These are phyloP conservation scores for Ceratitis capitata DNA, from an alignment of 1,140 invertebrate genomes.

Conservation along the genomic window DNA sequence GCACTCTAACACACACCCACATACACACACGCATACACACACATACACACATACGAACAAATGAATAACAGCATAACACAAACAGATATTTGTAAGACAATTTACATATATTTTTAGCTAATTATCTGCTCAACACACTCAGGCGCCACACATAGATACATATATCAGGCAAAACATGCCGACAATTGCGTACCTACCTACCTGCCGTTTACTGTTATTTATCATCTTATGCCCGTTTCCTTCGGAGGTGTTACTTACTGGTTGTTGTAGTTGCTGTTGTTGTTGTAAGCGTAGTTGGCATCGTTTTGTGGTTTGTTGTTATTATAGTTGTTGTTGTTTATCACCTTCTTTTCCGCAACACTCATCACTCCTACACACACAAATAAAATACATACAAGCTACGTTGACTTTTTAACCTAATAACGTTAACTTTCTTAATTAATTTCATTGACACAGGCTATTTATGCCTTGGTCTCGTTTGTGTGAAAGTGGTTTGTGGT, in stretches of 20 bases:
- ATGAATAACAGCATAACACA: too few relatives aligned
- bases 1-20: neutral
- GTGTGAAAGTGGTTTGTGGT: constrained; percentile 16
- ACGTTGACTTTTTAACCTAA: constrained; percentile 19
- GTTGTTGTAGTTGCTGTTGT: neutral
- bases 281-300: neutral
- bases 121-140: neutral
- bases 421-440: constrained; percentile 36
- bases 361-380: neutral
- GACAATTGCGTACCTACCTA: neutral
- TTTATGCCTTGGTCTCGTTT: constrained; percentile 21
- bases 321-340: neutral
- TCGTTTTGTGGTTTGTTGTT: neutral
- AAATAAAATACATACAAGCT: neutral
- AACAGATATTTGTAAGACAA: too few relatives aligned
- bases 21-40: neutral
- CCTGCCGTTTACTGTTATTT: neutral
- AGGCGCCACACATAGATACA: too few relatives aligned
- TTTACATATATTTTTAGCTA: neutral
- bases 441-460: constrained; percentile 32
- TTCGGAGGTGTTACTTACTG: neutral
- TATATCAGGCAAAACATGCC: neutral
- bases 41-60: neutral
- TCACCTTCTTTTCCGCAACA: neutral
- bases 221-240: neutral